Percentiles rank a stretch among this genome's conserved stretches.
Evolutionary conservation across 2,888 invertebrate species (phyloP).

Genomic region (Callinectes sapidus): DNA sequence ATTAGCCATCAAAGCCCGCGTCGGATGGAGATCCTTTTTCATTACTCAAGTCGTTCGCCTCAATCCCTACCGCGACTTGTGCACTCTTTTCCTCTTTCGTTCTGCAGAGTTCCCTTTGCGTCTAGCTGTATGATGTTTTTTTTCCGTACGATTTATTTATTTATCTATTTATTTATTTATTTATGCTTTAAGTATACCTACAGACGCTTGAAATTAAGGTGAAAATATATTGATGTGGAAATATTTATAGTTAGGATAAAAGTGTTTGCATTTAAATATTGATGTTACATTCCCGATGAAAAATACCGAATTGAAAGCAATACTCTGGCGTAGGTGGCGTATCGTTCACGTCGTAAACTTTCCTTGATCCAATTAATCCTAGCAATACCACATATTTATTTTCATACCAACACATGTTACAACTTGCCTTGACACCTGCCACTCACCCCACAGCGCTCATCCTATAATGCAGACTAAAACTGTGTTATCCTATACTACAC

Average conservation of each 20-base stretch:
- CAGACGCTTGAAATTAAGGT: neutral
- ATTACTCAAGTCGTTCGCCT: constrained; percentile 18
- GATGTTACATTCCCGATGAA: neutral
- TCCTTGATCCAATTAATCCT: neutral
- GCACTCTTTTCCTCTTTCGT: neutral
- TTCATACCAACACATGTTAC: neutral
- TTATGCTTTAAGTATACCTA: neutral
- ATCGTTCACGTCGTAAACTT: neutral
- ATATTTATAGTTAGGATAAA: neutral
- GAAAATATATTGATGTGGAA: neutral
- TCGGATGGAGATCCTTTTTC: neutral
- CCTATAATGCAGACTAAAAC: neutral
- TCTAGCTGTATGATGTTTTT: neutral
- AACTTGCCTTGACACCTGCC: neutral
- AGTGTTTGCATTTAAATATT: neutral
- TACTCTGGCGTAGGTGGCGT: neutral
- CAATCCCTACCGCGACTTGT: constrained; percentile 1
- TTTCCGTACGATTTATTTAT: neutral
- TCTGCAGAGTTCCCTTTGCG: neutral
- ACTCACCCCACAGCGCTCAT: neutral
- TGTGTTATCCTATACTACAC: neutral
- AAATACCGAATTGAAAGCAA: neutral
- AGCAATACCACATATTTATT: neutral
- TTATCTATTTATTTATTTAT: too few relatives aligned
- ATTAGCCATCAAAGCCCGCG: neutral